Evolutionary conservation across 2,888 invertebrate species (phyloP).

Genomic region (Pristionchus entomophagus): DNA sequence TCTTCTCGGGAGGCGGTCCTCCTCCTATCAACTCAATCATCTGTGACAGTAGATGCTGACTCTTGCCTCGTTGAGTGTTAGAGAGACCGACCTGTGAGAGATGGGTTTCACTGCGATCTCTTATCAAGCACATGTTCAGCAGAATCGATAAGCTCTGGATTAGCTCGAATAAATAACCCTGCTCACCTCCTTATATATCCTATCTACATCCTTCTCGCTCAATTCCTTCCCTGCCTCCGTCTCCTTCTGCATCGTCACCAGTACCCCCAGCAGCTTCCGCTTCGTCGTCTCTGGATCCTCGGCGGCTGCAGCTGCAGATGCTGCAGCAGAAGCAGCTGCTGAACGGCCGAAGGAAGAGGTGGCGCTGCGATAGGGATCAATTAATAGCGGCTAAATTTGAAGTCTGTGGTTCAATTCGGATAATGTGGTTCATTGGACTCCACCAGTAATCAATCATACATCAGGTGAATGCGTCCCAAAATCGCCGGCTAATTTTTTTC

Average conservation of each 20-base stretch:
- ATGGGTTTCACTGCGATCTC: neutral
- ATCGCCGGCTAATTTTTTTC: too few species aligned
- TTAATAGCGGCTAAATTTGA: too few species aligned
- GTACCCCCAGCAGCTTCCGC: constrained; percentile 41
- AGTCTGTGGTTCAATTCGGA: too few species aligned
- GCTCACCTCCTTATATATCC: constrained; percentile 23
- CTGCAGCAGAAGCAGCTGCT: neutral
- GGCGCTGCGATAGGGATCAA: neutral
- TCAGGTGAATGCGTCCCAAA: too few species aligned
- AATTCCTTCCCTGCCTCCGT: neutral
- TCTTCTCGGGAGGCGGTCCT: neutral
- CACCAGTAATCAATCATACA: too few species aligned
- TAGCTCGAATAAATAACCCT: too few species aligned
- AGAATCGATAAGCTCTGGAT: too few species aligned
- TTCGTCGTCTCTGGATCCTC: neutral
- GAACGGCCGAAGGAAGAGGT: neutral
- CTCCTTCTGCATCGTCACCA: constrained; percentile 22
- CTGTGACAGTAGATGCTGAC: neutral
- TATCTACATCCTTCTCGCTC: neutral
- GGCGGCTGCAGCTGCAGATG: neutral
- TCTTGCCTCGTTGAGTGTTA: neutral
- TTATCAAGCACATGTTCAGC: too few species aligned
- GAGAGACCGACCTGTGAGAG: neutral
- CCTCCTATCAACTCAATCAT: constrained; percentile 24
- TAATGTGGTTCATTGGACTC: too few species aligned